phyloP scores from a whole-genome alignment of 2,113 vertebrate genomes.

The Petaurus breviceps region DNA sequence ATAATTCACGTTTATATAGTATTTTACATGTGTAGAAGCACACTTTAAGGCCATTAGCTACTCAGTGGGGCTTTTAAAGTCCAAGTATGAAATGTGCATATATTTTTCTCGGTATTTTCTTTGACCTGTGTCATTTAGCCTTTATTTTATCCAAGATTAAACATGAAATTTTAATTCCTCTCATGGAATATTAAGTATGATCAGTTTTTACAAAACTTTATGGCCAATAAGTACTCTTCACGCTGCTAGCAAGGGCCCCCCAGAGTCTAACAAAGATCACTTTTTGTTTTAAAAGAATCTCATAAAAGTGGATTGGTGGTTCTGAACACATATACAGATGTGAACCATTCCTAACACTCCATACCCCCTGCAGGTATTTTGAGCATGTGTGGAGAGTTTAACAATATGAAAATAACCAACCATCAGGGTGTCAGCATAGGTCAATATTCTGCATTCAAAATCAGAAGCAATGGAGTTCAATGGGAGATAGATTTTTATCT shows the following conservation, averaged over 20 bases:
- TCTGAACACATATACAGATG: constrained; percentile 73
- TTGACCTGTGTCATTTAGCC: not conserved
- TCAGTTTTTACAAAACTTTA: constrained; percentile 61
- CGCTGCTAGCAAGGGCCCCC: constrained; percentile 24
- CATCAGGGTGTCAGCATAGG: constrained; percentile 41
- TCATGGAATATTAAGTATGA: constrained; percentile 52
- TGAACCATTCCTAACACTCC: not conserved
- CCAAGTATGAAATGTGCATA: not conserved
- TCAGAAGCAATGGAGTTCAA: fast-evolving
- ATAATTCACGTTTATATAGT: not conserved
- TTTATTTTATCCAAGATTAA: constrained; percentile 39
- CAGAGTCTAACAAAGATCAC: constrained; percentile 60
- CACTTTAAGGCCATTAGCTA: not conserved
- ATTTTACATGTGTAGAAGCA: not conserved
- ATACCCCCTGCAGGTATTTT: not conserved
- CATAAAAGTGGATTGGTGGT: constrained; percentile 63
- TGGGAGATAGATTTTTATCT: fast-evolving
- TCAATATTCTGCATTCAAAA: fast-evolving
- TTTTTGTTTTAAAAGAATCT: constrained; percentile 69
- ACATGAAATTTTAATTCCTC: constrained; percentile 46
- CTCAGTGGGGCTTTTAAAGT: not conserved
- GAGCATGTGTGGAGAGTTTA: constrained; percentile 29
- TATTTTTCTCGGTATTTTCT: constrained; percentile 31
- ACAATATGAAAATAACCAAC: constrained; percentile 48
- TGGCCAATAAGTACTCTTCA: constrained; percentile 59